Percentiles rank a stretch among this genome's conserved stretches.
Conservation (phyloP, 2,888 invertebrate species). For the Agrilus cyanescens region DNA sequence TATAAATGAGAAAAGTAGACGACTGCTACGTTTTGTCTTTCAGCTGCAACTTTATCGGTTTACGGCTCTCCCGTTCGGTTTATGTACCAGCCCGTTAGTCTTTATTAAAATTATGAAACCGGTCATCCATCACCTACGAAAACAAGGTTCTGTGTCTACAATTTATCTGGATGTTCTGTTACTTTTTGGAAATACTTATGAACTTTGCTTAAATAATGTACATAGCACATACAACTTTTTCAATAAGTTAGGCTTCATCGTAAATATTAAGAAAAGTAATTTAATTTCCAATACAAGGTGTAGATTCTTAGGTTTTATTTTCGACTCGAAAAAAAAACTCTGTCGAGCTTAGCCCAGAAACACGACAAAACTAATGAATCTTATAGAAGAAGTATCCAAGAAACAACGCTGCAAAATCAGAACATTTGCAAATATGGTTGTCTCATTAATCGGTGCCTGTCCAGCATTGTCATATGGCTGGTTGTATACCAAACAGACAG, state of each 20-base stretch:
- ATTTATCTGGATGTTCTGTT: slow-evolving; percentile 11
- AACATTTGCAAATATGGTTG: slow-evolving; percentile 11
- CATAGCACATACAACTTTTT: slow-evolving; percentile 2
- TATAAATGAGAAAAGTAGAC: slow-evolving; percentile 3
- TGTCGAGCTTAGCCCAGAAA: slow-evolving; percentile 1
- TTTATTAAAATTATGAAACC: slow-evolving; percentile 15
- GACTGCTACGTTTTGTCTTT: slow-evolving; percentile 10
- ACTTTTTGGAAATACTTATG: slow-evolving; percentile 5
- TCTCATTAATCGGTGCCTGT: slow-evolving; percentile 12
- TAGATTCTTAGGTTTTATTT: slow-evolving; percentile 8
- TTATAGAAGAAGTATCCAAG: background rate
- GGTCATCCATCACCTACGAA: slow-evolving; percentile 5
- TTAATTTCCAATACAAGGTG: background rate
- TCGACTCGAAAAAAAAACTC: slow-evolving; percentile 2
- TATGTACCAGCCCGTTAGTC: slow-evolving; percentile 8
- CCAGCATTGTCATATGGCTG: slow-evolving; percentile 15
- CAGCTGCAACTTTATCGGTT: slow-evolving; percentile 9
- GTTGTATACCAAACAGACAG: slow-evolving; percentile 12
- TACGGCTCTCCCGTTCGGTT: slow-evolving; percentile 11
- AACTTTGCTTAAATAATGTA: slow-evolving; percentile 4
- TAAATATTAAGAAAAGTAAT: slow-evolving; percentile 8
- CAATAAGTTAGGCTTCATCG: slow-evolving; percentile 7
- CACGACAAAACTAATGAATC: background rate
- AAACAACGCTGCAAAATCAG: slow-evolving; percentile 9
- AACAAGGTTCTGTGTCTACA: slow-evolving; percentile 5